These are phyloP conservation scores for Synanthedon formicaeformis DNA, from an alignment of 2,888 invertebrate species.

Conservation along the genomic window DNA sequence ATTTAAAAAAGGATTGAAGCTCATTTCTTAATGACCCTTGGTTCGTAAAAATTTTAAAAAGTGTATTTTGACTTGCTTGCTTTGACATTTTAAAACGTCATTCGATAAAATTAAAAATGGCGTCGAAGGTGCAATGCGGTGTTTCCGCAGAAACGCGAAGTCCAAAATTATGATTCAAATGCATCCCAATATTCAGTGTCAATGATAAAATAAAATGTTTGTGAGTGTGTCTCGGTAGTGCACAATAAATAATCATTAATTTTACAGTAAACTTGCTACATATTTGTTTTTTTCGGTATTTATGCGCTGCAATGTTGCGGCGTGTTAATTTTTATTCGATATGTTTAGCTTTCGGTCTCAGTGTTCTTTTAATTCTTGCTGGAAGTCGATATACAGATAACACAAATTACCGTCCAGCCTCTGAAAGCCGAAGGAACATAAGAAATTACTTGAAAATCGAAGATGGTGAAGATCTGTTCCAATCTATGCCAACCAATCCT, in stretches of 20 bases:
- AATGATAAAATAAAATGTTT: slow-evolving; percentile 34
- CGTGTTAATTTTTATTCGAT: slow-evolving; percentile 64
- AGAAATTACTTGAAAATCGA: slow-evolving; percentile 74
- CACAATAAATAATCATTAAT: slow-evolving; percentile 29
- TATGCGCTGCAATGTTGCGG: slow-evolving; percentile 57
- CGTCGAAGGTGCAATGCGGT: slow-evolving; percentile 65
- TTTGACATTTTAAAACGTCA: slow-evolving; percentile 13
- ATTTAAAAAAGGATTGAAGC: no score
- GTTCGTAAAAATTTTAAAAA: neutral
- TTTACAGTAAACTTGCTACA: slow-evolving; percentile 9
- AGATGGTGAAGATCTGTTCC: slow-evolving; percentile 39
- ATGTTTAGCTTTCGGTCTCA: slow-evolving; percentile 66
- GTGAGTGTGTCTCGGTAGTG: slow-evolving; percentile 42
- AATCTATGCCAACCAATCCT: slow-evolving; percentile 43
- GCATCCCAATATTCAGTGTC: slow-evolving; percentile 29
- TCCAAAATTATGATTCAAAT: slow-evolving; percentile 49
- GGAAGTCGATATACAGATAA: slow-evolving; percentile 69
- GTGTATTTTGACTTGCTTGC: neutral
- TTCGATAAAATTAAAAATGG: slow-evolving; percentile 36
- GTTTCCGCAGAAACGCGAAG: slow-evolving; percentile 62
- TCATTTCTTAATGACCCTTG: neutral
- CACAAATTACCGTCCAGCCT: slow-evolving; percentile 56
- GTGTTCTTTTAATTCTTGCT: slow-evolving; percentile 64
- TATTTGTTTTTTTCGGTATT: neutral
- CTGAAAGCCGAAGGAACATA: slow-evolving; percentile 50